Percentiles rank a stretch among this genome's conserved stretches.
Conservation (phyloP, 2,888 invertebrate species). For the Tachina lurida region DNA sequence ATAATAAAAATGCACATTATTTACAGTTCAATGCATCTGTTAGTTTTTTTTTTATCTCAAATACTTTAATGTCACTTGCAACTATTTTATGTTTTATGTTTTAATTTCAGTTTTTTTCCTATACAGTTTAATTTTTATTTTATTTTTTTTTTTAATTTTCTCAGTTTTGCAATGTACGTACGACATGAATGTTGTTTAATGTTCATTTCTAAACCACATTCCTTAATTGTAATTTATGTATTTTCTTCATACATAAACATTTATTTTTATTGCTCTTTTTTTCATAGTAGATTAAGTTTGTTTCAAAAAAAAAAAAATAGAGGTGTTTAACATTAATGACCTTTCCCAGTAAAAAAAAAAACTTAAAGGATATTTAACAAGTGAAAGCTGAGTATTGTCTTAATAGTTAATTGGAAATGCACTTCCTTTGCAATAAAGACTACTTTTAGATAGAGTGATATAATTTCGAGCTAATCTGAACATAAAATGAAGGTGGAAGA, state of each 20-base stretch:
- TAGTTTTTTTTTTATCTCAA: slow-evolving; percentile 8
- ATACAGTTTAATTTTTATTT: slow-evolving; percentile 3
- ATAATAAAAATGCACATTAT: slow-evolving; percentile 52
- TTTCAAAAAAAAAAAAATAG: background rate
- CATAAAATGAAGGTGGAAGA: no score
- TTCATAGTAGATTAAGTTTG: slow-evolving; percentile 1
- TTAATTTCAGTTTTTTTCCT: slow-evolving; percentile 12
- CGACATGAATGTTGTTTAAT: slow-evolving; percentile 42
- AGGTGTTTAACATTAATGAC: slow-evolving; percentile 33
- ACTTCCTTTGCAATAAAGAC: background rate
- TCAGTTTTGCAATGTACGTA: slow-evolving; percentile 21
- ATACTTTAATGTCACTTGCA: slow-evolving; percentile 62
- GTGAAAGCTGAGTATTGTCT: slow-evolving; percentile 14
- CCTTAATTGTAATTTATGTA: slow-evolving; percentile 42
- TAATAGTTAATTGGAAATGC: background rate
- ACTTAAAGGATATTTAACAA: slow-evolving; percentile 18
- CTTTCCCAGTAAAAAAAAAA: background rate
- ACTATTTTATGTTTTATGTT: slow-evolving; percentile 39
- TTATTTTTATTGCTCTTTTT: slow-evolving; percentile 20
- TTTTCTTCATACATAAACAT: slow-evolving; percentile 48
- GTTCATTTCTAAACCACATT: slow-evolving; percentile 66
- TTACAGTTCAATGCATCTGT: slow-evolving; percentile 63
- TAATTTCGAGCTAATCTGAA: no score
- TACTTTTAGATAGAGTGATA: no score
- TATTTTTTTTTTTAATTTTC: slow-evolving; percentile 1